Evolutionary conservation across 92 coral and sea anemone genomes (phyloP).

Genomic region (Phenganax subtilis): DNA sequence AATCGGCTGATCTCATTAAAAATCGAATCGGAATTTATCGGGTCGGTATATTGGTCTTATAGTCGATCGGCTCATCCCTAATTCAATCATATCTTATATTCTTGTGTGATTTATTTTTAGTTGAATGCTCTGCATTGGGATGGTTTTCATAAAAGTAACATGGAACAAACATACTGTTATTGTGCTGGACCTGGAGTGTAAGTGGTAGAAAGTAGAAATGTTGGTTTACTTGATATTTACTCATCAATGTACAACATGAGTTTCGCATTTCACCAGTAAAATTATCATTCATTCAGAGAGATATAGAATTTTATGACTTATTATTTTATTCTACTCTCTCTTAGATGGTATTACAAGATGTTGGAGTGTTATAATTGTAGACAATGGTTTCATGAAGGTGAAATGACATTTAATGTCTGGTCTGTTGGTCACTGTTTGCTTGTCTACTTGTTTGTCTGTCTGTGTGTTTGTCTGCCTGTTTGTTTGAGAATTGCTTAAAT

Average conservation of each 20-base stretch:
- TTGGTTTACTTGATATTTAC: background rate
- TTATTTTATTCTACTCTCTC: background rate
- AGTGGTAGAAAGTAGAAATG: background rate
- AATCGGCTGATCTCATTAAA: too few relatives aligned
- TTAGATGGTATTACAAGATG: conserved; percentile 40
- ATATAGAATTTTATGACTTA: background rate
- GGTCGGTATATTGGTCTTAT: too few relatives aligned
- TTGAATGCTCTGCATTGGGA: conserved; percentile 18
- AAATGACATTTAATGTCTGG: background rate
- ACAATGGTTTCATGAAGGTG: conserved; percentile 36
- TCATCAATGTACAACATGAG: background rate
- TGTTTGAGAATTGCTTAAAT: background rate
- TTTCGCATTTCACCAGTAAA: background rate
- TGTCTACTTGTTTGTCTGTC: background rate
- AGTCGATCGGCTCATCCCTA: too few relatives aligned
- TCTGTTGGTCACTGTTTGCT: background rate
- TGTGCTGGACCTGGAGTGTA: conserved; percentile 37
- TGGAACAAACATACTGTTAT: conserved; percentile 24
- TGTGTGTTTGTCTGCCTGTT: background rate
- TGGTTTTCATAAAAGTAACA: conserved; percentile 24
- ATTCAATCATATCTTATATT: background rate
- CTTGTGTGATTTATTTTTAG: background rate
- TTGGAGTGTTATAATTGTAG: conserved; percentile 25
- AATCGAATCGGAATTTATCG: too few relatives aligned
- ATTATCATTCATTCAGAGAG: too few relatives aligned